Evolutionary conservation across 2,113 vertebrate species (phyloP).

Genomic region (Picathartes gymnocephalus): DNA sequence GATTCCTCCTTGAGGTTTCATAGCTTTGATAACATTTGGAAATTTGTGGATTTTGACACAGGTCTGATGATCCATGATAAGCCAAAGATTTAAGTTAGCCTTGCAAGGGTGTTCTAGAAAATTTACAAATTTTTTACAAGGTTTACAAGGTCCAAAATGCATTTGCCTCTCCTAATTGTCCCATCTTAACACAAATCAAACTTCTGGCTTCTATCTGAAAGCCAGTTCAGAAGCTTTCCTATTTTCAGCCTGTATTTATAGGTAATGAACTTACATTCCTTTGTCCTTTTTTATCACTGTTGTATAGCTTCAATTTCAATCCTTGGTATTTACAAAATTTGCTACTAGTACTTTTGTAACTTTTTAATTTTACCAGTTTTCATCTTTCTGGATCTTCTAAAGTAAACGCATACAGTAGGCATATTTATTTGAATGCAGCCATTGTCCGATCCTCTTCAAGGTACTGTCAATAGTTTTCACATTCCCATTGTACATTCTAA

Average conservation of each 20-base stretch:
- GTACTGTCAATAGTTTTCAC: not conserved
- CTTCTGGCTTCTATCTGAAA: not conserved
- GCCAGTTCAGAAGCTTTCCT: not conserved
- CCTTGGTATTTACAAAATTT: not conserved
- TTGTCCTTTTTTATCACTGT: not conserved
- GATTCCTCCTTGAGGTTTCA: not conserved
- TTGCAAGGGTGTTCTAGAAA: not conserved
- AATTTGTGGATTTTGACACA: not conserved
- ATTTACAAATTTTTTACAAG: not conserved
- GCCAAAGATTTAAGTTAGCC: not conserved
- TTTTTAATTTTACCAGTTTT: not conserved
- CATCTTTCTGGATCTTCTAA: not conserved
- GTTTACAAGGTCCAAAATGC: not conserved
- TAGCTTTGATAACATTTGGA: not conserved
- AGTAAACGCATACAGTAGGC: not conserved
- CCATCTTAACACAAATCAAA: not conserved
- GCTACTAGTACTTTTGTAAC: not conserved
- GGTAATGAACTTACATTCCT: not conserved
- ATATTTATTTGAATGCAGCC: not conserved
- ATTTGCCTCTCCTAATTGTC: not conserved
- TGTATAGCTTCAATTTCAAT: not conserved
- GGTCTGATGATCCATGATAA: not conserved
- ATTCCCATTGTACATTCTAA: conserved; percentile 8
- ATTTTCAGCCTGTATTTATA: not conserved
- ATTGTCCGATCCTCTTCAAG: not conserved